Percentiles rank a stretch among this genome's conserved stretches.
These are phyloP conservation scores for Oryzias dopingdopingensis DNA, from an alignment of 2,797 vertebrate genomes.

Conservation along the genomic window DNA sequence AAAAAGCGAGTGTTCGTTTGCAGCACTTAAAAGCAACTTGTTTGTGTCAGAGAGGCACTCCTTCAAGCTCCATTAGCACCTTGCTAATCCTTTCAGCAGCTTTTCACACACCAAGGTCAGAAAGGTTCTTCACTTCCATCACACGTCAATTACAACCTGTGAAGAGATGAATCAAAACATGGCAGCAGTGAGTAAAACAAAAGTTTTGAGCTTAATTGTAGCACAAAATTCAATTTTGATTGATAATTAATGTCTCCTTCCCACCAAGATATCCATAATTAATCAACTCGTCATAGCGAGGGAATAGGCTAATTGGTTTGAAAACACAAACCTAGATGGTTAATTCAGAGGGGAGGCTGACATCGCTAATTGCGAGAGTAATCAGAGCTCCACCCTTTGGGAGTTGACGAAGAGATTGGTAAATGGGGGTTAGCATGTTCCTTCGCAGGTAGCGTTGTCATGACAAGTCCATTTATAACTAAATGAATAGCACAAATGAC, in stretches of 20 bases:
- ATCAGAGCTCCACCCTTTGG: constrained; percentile 93
- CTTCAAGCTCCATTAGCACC: constrained; percentile 63
- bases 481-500: constrained; percentile 70
- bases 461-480: constrained; percentile 80
- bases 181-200: constrained; percentile 55
- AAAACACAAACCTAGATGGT: constrained; percentile 98
- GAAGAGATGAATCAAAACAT: constrained; percentile 56
- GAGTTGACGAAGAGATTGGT: constrained; percentile 89
- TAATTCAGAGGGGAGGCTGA: constrained; percentile 95
- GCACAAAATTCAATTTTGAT: constrained; percentile 97
- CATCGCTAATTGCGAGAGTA: constrained; percentile 97
- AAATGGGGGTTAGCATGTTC: constrained; percentile 80
- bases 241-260: constrained; percentile 99
- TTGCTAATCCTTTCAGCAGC: constrained; percentile 63
- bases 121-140: constrained; percentile 40
- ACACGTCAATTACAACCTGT: constrained; percentile 58
- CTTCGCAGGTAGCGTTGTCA: constrained; percentile 57
- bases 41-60: constrained; percentile 67
- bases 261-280: constrained; percentile 99
- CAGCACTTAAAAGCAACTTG: constrained; percentile 67
- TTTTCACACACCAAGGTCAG: constrained; percentile 71
- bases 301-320: constrained; percentile 96
- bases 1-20: constrained; percentile 51
- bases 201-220: constrained; percentile 90
- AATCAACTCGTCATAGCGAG: constrained; percentile 97